Conservation (phyloP, 2,888 invertebrate genomes). For the Leptothorax acervorum region DNA sequence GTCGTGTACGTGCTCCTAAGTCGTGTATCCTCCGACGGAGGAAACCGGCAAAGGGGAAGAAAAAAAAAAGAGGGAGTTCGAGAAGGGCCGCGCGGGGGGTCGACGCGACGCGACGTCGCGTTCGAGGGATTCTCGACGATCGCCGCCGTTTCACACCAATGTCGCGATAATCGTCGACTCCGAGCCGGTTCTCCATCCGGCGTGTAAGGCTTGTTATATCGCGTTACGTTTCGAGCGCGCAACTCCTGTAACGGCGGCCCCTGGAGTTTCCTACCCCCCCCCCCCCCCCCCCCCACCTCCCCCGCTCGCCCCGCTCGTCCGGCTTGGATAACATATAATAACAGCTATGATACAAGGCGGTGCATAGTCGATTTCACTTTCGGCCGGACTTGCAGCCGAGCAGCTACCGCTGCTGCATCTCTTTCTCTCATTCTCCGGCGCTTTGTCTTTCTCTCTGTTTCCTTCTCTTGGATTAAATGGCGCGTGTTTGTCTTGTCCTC, state of each 20-base stretch:
- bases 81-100: not conserved
- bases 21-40: constrained; percentile 21
- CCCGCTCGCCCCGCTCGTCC: not conserved
- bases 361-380: constrained; percentile 76
- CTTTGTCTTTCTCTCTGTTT: constrained; percentile 24
- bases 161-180: constrained; percentile 38
- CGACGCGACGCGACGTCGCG: no score
- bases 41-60: not conserved
- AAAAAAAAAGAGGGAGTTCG: not conserved
- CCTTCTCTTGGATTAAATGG: not conserved
- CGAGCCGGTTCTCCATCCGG: not conserved
- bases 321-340: constrained; percentile 72
- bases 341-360: constrained; percentile 71
- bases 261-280: constrained; percentile 54
- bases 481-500: constrained; percentile 8
- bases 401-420: constrained; percentile 53
- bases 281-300: constrained; percentile 26
- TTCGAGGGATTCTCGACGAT: not conserved
- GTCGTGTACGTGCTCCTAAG: constrained; percentile 52
- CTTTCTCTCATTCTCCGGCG: constrained; percentile 17
- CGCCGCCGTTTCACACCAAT: constrained; percentile 17
- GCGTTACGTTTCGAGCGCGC: constrained; percentile 54
- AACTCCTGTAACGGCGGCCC: constrained; percentile 59
- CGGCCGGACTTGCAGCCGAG: constrained; percentile 56
- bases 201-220: not conserved